Conservation (phyloP, 35 echinoderm and acorn worm species). For the Strongylocentrotus purpuratus region DNA sequence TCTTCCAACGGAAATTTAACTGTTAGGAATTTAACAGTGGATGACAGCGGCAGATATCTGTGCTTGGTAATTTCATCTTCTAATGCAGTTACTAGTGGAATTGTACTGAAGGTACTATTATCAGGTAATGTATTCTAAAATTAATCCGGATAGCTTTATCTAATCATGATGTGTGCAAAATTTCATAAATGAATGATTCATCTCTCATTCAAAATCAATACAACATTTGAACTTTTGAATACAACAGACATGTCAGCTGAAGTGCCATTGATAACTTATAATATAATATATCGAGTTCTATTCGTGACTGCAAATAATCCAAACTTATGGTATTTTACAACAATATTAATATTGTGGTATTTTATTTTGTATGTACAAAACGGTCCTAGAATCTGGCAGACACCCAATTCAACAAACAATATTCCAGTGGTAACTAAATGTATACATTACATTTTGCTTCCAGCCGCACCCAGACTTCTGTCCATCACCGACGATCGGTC, state of each 20-base stretch:
- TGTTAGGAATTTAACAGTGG: background rate
- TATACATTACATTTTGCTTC: no score
- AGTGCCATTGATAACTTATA: background rate
- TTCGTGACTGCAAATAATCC: no score
- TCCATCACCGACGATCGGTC: background rate
- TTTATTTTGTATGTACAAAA: background rate
- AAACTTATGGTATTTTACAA: no score
- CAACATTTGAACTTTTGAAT: background rate
- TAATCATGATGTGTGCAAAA: background rate
- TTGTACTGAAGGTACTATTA: background rate
- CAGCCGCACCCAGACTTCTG: background rate
- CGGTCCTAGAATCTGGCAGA: background rate
- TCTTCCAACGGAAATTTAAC: background rate
- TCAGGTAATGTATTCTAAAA: background rate
- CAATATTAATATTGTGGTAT: no score
- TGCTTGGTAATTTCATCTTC: background rate
- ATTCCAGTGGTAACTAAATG: no score
- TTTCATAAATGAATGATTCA: background rate
- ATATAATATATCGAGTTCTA: background rate
- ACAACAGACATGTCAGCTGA: background rate
- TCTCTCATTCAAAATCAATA: background rate
- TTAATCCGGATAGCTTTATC: background rate
- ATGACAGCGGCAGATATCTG: background rate
- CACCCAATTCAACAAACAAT: no score
- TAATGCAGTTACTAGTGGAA: background rate